Base-by-base conservation (phyloP, 2,888 invertebrate species). In the Eurytoma adleriae region DNA sequence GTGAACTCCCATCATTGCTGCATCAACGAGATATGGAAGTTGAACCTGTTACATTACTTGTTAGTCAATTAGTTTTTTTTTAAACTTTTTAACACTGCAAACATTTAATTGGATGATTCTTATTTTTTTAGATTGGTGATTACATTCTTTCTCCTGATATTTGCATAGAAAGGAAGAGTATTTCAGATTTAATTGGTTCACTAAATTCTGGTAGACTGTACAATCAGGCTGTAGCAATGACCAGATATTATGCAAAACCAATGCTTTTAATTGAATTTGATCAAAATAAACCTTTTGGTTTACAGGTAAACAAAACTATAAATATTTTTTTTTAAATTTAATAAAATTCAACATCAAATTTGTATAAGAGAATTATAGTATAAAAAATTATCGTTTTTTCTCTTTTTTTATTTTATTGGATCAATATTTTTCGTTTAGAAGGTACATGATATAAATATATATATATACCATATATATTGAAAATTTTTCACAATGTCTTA, bases 71-170 rank as follows among this genome's bases (percentile, higher is more conserved):
- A n/a, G 14, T 59, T 20, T 16, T 56, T 24, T 48, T 18, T 48
- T 16, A 13, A 27, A 54, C 18, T 20, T 61, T 69, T 56, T 3
- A 27, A 24, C 54, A 40, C 56, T 68, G 68, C 62, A 56, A 70
- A 48, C 18, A 61, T 10, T 40, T 18, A 18, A 48, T 40, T 40
- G 40, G 1, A 12, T 48, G 12, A 18, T 0, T 3, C 52, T 30
- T 7, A 40, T 40, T 67, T 24, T 69, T 79, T 75, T 67, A 97
- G 96, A 95, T 99, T 80, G 99, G 99, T 0, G 99, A 99, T 91
- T 99, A 99, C 89, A 97, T 99, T 88, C 92, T 99, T 18, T 97
- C 99, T 0, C 97, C 98, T 0, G 97, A 98, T 27, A 96, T 99
- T 84, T 99, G 99, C 88, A 96, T 99, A 20, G 99, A 99, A 91